These are phyloP conservation scores for Sebastes trivittatus DNA, from an alignment of 2,797 vertebrate species.

Conservation along the genomic window DNA sequence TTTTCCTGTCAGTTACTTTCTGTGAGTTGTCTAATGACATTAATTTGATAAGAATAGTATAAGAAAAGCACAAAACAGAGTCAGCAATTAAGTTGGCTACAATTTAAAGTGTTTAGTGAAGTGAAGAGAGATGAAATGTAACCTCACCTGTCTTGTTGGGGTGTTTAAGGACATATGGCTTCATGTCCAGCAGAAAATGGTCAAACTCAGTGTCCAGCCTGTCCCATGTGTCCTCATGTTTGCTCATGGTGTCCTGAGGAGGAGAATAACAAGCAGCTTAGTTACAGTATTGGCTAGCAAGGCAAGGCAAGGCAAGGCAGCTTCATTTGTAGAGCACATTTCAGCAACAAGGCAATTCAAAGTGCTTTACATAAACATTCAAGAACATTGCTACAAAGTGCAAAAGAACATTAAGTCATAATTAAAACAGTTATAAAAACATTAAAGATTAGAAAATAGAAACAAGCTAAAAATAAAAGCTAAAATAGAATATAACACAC, in stretches of 20 bases:
- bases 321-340: too few relatives aligned
- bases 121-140: background rate
- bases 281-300: background rate
- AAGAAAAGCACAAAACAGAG: background rate
- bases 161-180: constrained; percentile 90
- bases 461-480: too few relatives aligned
- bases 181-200: constrained; percentile 90
- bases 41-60: background rate
- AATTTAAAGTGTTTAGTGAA: background rate
- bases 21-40: background rate
- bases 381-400: too few relatives aligned
- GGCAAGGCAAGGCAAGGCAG: too few relatives aligned
- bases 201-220: constrained; percentile 91
- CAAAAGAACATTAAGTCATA: too few relatives aligned
- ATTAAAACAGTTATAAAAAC: too few relatives aligned
- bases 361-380: too few relatives aligned
- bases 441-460: too few relatives aligned
- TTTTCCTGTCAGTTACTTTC: background rate
- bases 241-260: constrained; percentile 79
- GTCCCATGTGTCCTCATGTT: constrained; percentile 83
- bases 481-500: too few relatives aligned
- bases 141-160: constrained; percentile 85
- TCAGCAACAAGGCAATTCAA: too few relatives aligned
- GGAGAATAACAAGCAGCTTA: background rate
- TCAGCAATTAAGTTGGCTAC: background rate